Conservation (phyloP, 2,797 vertebrate species). For the Sebastes aleutianus region DNA sequence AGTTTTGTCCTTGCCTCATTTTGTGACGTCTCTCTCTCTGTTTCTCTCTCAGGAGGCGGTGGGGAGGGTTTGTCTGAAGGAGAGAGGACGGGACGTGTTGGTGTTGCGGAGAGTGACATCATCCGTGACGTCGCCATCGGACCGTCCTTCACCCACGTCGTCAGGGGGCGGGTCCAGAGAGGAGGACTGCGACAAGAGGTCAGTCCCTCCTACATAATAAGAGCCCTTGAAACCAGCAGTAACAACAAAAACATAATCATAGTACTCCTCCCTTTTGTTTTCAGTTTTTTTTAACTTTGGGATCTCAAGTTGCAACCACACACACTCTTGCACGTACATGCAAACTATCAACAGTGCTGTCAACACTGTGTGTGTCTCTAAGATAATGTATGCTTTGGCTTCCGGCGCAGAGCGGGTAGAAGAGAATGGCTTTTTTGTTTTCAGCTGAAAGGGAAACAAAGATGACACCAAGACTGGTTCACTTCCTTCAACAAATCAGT, state of each 20-base stretch:
- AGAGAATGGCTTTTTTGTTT: conserved; percentile 73
- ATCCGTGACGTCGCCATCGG: conserved; percentile 82
- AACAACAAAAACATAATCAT: conserved; percentile 46
- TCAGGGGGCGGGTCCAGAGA: conserved; percentile 84
- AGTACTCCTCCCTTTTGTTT: conserved; percentile 12
- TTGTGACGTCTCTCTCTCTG: conserved; percentile 4
- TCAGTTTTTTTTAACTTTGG: conserved; percentile 10
- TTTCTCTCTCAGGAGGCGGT: conserved; percentile 77
- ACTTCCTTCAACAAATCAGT: conserved; percentile 33
- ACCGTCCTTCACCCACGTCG: conserved; percentile 82
- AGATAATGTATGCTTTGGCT: conserved; percentile 69
- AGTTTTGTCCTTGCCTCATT: conserved; percentile 27
- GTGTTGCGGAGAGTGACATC: conserved; percentile 91
- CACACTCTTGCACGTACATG: conserved; percentile 3
- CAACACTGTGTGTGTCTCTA: conserved; percentile 5
- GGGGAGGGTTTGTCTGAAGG: conserved; percentile 86
- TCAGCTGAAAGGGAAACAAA: conserved; percentile 51
- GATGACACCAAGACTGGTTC: conserved; percentile 45
- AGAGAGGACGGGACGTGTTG: conserved; percentile 89
- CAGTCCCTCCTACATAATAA: conserved; percentile 66
- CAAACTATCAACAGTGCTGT: conserved; percentile 14
- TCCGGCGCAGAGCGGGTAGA: conserved; percentile 49
- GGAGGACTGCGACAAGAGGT: conserved; percentile 89
- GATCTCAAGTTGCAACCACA: conserved; percentile 16
- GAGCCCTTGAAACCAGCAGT: conserved; percentile 24